A percentile compares a stretch with the other conserved stretches of the same genome.
Evolutionary conservation across 2,888 invertebrate genomes (phyloP).

Genomic region (Apamea crenata): DNA sequence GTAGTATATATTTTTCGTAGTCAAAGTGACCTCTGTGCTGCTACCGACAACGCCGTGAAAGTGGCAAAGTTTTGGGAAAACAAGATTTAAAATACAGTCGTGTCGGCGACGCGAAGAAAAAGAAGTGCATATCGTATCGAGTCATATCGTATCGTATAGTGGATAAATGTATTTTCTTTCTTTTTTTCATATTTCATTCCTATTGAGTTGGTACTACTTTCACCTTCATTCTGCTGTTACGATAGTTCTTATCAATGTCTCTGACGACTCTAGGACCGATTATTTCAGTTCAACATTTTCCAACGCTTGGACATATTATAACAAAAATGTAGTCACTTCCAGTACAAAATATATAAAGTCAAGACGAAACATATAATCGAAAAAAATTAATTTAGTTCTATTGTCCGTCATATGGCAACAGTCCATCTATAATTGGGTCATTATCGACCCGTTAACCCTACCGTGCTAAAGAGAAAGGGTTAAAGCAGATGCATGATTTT

Average conservation of each 20-base stretch:
- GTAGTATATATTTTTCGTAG: no score
- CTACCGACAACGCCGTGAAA: no score
- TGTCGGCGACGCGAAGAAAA: no score
- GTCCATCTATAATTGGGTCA: conserved; percentile 82
- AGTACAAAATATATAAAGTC: conserved; percentile 32
- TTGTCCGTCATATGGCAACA: conserved; percentile 71
- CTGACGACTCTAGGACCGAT: not conserved
- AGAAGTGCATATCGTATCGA: no score
- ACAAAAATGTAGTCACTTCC: conserved; percentile 34
- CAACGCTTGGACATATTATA: not conserved
- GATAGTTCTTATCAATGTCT: not conserved
- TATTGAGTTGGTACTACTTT: not conserved
- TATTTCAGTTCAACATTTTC: not conserved
- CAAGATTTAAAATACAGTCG: no score
- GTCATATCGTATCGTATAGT: no score
- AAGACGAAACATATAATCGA: conserved; percentile 4
- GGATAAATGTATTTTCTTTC: no score
- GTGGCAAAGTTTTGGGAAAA: no score
- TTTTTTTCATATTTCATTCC: no score
- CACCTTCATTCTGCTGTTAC: not conserved
- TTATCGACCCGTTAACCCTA: conserved; percentile 74
- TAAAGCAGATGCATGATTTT: conserved; percentile 87
- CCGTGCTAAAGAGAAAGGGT: conserved; percentile 80
- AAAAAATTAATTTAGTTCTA: conserved; percentile 70
- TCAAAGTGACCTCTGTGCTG: no score